phyloP scores from a whole-genome alignment of 92 coral and sea anemone species.

The Pocillopora grandis region DNA sequence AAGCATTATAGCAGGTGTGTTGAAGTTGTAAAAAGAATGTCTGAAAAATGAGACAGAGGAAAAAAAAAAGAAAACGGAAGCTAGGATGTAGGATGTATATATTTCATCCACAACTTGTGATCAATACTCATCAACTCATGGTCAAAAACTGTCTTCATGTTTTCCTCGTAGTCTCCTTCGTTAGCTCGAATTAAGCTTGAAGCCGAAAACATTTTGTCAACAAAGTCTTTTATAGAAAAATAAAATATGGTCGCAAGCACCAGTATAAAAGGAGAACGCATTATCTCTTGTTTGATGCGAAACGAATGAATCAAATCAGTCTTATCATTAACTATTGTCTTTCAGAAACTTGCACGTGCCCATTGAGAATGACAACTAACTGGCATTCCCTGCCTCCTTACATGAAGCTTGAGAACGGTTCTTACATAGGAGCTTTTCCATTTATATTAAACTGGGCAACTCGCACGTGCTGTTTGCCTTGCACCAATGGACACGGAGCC shows the following conservation, averaged over 20 bases:
- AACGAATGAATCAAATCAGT: no score
- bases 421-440: constrained; percentile 67
- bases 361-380: constrained; percentile 51
- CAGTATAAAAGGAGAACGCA: no score
- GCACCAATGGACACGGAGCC: constrained; percentile 63
- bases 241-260: no score
- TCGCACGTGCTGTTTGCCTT: constrained; percentile 64
- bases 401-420: constrained; percentile 37
- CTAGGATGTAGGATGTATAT: not conserved
- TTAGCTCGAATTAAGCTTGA: no score
- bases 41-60: not conserved
- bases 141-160: no score
- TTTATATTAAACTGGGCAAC: constrained; percentile 59
- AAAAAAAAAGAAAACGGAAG: not conserved
- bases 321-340: not conserved
- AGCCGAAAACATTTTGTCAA: no score
- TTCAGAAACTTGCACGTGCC: constrained; percentile 87
- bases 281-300: no score
- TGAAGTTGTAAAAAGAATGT: not conserved
- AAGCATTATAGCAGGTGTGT: constrained; percentile 56
- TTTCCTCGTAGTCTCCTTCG: no score
- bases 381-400: constrained; percentile 74
- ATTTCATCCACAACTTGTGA: not conserved
- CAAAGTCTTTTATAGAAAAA: no score
- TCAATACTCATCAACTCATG: no score